Evolutionary conservation across 2,113 vertebrate genomes (phyloP).

Genomic region (Circaetus cinerascens): DNA sequence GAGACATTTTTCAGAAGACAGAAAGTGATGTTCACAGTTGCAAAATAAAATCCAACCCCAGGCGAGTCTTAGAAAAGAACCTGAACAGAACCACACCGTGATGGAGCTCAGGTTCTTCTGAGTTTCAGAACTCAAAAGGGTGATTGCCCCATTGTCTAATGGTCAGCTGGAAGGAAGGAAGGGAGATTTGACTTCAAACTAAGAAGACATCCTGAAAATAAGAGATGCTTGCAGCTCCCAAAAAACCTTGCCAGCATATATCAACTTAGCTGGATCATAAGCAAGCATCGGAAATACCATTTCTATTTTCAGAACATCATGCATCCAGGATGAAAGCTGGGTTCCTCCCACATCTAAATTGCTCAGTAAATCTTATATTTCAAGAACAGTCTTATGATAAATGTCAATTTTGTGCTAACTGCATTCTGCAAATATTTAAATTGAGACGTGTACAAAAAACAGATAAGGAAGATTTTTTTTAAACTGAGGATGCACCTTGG

Average conservation of each 20-base stretch:
- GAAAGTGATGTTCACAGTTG: neutral
- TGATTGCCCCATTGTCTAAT: neutral
- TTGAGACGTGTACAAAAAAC: neutral
- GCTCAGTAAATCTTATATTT: conserved; percentile 51
- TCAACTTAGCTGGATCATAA: conserved; percentile 51
- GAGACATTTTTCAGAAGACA: neutral
- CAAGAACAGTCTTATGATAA: conserved; percentile 43
- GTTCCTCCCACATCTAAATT: conserved; percentile 53
- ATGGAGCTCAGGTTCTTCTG: neutral
- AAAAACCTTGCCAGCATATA: conserved; percentile 19
- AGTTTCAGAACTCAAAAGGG: neutral
- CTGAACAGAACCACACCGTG: neutral
- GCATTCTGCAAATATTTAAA: conserved; percentile 32
- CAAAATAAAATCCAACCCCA: neutral
- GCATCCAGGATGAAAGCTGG: conserved; percentile 43
- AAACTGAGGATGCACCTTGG: neutral
- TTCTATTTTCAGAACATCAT: conserved; percentile 62
- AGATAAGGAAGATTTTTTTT: neutral
- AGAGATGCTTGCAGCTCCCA: neutral
- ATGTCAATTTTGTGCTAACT: conserved; percentile 35
- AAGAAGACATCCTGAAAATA: neutral
- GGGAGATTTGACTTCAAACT: neutral
- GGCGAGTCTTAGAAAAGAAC: neutral
- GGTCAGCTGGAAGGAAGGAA: neutral
- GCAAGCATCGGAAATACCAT: conserved; percentile 57